Evolutionary conservation across 2,888 invertebrate genomes (phyloP), one percentile per base, ranked within the genome.

Genomic region (Thereva nobilitata): DNA sequence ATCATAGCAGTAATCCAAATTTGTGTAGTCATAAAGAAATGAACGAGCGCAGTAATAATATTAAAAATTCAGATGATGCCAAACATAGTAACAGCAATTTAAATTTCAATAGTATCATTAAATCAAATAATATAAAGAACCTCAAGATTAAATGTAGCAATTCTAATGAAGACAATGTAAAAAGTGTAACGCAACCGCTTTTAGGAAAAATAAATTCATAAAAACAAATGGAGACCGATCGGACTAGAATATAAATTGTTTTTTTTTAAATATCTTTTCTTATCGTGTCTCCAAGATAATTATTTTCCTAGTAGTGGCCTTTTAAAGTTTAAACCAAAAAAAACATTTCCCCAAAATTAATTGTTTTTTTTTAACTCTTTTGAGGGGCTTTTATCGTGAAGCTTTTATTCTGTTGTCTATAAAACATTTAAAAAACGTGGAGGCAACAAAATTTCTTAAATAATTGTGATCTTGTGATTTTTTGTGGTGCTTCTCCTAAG

Each of bases 101-200:
- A 52, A 64, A 70, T 67, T 74, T 73, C 69, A 75, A 74, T 68
- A 74, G 74, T 72, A 74, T 76, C 70, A 74, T 76, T 61, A 76
- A 76, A 68, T 72, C 73, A 68, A 77, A 77, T 71, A 76, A 76
- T 72, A 74, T 77, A 66, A 77, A 76, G 71, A 79, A 79, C 72
- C 74, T 76, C 59, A 77, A 78, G 69, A 72, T 75, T 23, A 71
- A 75, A 5, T 73, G 76, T 70, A 23, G 23, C 23, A 76, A 75
- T 64, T 72, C 72, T 64, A 52, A 50, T 66, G 70, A 73, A 42
- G 69, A 71, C 53, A 72, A 70, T 35, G 71, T 68, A 64, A 57
- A 70, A 66, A 72, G 72, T 50, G 78, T 77, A 1, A 78, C 78
- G 8, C 80, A 80, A 68, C 80, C 80, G 35, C 72, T 80, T 53